Evolutionary conservation across 2,888 invertebrate species (phyloP), one percentile per base, ranked within the genome.

Genomic region (Andrena minutula): DNA sequence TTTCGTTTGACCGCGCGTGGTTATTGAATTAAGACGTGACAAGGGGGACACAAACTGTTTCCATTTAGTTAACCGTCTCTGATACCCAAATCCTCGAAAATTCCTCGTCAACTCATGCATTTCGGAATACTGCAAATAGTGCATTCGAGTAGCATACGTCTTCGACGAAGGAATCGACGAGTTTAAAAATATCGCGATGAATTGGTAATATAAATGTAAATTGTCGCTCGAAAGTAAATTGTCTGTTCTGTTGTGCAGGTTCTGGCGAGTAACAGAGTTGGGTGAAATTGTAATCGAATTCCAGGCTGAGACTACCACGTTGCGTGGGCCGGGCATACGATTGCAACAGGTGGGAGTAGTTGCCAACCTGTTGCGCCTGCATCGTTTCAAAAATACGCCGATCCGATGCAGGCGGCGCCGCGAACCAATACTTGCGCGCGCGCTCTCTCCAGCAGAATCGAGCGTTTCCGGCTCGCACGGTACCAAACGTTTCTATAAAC

Each of bases 331-430:
- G 81, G 75, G 79, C 76, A 26, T 76, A 86, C 83, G 68, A 82
- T 85, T 81, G 85, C 88, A 90, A 90, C 91, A 90, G 89, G 89
- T 91, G 91, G 89, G 86, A 80, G 84, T 75, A 61, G 75, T 85
- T 85, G 65, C 69, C 84, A 89, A 90, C 90, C 91, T 91, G 90
- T 91, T 91, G 90, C 89, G 89, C 83, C 86, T 81, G 64, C 79
- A 56, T 77, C 73, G 75, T 60, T 77, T 79, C 75, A 88, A 82
- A 88, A 85, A 86, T 84, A 73, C 74, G 71, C 64, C 70, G 70
- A 80, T 79, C 60, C 80, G 68, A 69, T 12, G 32, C 61, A 51
- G 41, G 58, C 30, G 32, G 51, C 60, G 28, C 4, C 32, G 20
- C 79, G n/a, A 66, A 72, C 20, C 35, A 71, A 74, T 63, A 30